Evolutionary conservation across 2,113 vertebrate genomes (phyloP).

Genomic region (Plectropomus leopardus): DNA sequence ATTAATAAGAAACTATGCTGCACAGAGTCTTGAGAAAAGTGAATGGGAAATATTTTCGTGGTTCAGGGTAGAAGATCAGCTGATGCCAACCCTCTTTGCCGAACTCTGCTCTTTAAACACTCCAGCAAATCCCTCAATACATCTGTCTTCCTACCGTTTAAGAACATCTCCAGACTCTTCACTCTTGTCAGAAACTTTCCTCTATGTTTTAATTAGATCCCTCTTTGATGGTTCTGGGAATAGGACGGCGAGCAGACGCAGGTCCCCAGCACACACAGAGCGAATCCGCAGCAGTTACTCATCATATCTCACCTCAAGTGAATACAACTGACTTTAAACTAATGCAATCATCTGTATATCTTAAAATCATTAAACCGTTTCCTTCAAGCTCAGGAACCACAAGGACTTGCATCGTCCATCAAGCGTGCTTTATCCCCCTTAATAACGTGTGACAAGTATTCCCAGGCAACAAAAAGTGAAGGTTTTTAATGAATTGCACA

Average conservation of each 20-base stretch:
- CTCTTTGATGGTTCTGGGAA: slow-evolving; percentile 57
- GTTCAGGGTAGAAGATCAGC: too few species aligned
- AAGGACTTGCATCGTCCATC: slow-evolving; percentile 61
- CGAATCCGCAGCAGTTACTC: slow-evolving; percentile 26
- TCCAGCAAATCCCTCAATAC: slow-evolving; percentile 6
- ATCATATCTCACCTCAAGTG: slow-evolving; percentile 46
- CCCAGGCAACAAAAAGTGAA: slow-evolving; percentile 60
- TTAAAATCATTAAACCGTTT: slow-evolving; percentile 61
- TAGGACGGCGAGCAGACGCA: slow-evolving; percentile 17
- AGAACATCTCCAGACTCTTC: slow-evolving; percentile 45
- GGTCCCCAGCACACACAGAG: slow-evolving; percentile 21
- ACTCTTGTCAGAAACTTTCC: slow-evolving; percentile 43
- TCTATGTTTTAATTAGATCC: slow-evolving; percentile 68
- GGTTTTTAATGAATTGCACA: slow-evolving; percentile 66
- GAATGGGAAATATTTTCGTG: neutral
- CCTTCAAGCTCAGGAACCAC: slow-evolving; percentile 43
- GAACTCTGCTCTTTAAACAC: slow-evolving; percentile 14
- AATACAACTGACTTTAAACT: slow-evolving; percentile 60
- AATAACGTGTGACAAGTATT: slow-evolving; percentile 72
- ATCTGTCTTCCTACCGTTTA: slow-evolving; percentile 5
- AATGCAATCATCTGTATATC: slow-evolving; percentile 58
- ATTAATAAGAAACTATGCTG: too few species aligned
- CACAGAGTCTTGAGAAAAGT: neutral
- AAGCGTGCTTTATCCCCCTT: slow-evolving; percentile 61
- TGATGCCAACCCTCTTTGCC: neutral